phyloP scores from a whole-genome alignment of 1,140 invertebrate genomes.

The Zaprionus tsacasi region DNA sequence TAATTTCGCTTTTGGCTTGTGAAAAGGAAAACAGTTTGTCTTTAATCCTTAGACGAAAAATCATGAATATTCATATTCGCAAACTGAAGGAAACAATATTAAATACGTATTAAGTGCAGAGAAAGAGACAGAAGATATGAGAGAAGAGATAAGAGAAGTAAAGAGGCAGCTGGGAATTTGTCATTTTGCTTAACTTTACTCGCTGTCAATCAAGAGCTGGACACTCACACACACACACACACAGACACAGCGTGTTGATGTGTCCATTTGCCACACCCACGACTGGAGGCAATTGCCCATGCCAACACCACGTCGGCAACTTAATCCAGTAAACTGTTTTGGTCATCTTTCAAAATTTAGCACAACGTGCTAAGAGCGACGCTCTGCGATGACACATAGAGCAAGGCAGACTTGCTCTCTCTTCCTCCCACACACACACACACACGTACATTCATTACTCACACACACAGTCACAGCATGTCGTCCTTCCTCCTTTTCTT shows the following conservation, averaged over 20 bases:
- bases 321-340: conserved; percentile 58
- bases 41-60: not conserved
- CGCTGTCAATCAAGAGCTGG: conserved; percentile 1
- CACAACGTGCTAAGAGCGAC: conserved; percentile 45
- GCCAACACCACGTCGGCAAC: conserved; percentile 22
- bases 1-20: not conserved
- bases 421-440: conserved; percentile 12
- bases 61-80: conserved; percentile 14
- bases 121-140: not conserved
- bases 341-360: conserved; percentile 77
- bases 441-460: not conserved
- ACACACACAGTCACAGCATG: conserved; percentile 54
- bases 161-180: conserved; percentile 15
- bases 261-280: conserved; percentile 31
- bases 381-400: conserved; percentile 54
- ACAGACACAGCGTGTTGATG: conserved; percentile 23
- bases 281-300: conserved; percentile 49
- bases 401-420: conserved; percentile 1
- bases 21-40: not conserved
- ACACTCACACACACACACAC: not conserved
- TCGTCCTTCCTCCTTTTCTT: conserved; percentile 37
- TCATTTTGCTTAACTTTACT: conserved; percentile 17
- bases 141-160: not conserved
- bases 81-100: conserved; percentile 1
- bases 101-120: conserved; percentile 4